phyloP scores from a whole-genome alignment of 2,797 vertebrate species.

The Rhodeus uyekii region DNA sequence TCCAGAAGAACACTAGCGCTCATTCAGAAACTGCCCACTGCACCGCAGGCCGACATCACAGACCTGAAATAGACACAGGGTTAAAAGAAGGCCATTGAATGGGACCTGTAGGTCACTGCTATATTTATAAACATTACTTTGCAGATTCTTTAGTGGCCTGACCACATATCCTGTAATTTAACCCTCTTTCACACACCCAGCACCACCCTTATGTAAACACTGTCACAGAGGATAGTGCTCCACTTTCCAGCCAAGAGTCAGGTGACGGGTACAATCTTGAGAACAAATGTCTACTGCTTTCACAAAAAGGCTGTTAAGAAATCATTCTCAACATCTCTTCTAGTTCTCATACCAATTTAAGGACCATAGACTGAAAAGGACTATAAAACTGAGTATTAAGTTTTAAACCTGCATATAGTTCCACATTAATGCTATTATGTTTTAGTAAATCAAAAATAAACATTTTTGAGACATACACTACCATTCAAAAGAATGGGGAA shows the following conservation, averaged over 20 bases:
- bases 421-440: not conserved
- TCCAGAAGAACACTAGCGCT: slow-evolving; percentile 52
- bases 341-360: not conserved
- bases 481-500: not conserved
- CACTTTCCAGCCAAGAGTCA: slow-evolving; percentile 31
- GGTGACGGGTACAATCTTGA: slow-evolving; percentile 29
- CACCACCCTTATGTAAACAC: slow-evolving; percentile 44
- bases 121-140: slow-evolving; percentile 65
- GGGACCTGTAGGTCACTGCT: slow-evolving; percentile 60
- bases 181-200: slow-evolving; percentile 46
- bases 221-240: slow-evolving; percentile 35
- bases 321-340: not conserved
- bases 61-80: slow-evolving; percentile 49
- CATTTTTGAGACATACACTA: not conserved
- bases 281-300: slow-evolving; percentile 20
- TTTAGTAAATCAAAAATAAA: not conserved
- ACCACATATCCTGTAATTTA: slow-evolving; percentile 63
- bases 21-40: slow-evolving; percentile 53
- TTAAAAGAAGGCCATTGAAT: slow-evolving; percentile 60
- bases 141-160: slow-evolving; percentile 61
- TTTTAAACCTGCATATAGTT: not conserved
- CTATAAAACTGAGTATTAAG: not conserved
- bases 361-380: not conserved
- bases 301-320: not conserved
- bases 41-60: slow-evolving; percentile 54